Base-by-base conservation (phyloP, 2,797 vertebrate species). In the Taeniopygia guttata region DNA sequence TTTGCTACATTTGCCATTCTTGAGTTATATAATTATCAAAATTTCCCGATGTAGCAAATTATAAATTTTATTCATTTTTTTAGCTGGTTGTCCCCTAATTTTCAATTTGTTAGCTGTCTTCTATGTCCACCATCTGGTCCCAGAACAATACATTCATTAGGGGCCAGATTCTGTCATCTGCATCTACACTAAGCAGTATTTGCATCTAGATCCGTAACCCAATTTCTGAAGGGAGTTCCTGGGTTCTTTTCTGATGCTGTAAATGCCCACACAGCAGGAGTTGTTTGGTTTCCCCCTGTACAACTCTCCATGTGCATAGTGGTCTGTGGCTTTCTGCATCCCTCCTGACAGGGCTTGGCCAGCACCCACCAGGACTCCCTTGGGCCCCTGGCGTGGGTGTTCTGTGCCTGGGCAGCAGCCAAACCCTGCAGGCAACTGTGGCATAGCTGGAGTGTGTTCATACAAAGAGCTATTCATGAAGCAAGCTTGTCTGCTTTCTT, bases 351-450 rank as follows among this genome's bases (percentile, higher is more conserved):
- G 51, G 64, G 29, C 40, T 45, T 72, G 51, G 52, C 64, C 51
- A 9, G 21, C 15, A 3, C 3, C 16, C 55, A 52, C 56, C 60
- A 5, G 54, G n/a, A 1, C 23, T 25, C 4, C 1, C 8, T 18
- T 0, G 4, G 20, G 29, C 32, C 32, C 78, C 34, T 3, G 2
- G 0, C 0, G 0, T 5, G 34, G 25, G 15, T 19, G 11, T 46
- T 45, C 6, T 30, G 38, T 60, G 46, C 40, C 46, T 17, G 63
- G 26, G 55, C 13, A 16, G 0, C 1, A 21, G 78, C 55, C 88
- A 69, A 7, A 8, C n/a, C 52, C 52, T 26, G 34, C 5, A 16
- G 52, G 34, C 13, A 42, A 42, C 23, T 0, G 2, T 16, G 36
- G 64, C 45, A 0, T 3, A 49, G 60, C 60, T 43, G 30, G 13